Base-by-base conservation (phyloP, 2,888 invertebrate genomes). In the Ommatoiulus sabulosus region DNA sequence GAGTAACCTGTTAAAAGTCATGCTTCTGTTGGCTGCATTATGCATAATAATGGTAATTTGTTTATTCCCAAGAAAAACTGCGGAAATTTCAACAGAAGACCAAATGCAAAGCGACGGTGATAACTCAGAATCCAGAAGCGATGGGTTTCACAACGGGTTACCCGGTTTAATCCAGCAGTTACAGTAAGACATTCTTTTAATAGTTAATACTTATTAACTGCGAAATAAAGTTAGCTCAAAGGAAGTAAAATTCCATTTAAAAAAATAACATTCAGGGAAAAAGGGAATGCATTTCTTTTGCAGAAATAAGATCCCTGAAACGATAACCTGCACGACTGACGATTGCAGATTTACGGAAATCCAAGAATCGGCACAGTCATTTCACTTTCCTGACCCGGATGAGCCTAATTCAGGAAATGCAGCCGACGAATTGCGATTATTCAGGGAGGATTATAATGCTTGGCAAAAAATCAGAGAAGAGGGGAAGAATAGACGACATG, bases 381-480 rank as follows among this genome's bases (percentile, higher is more conserved):
- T 72, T 72, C 72, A 72, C 24, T 72, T 72, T n/a, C 72, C 72
- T 4, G 10, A 72, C 72, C 72, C 20, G 1, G 8, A 10, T 24
- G 24, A 24, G 10, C 7, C 24, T 6, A 10, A 24, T 3, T 10
- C 24, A 2, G 72, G n/a, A 20, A 24, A 72, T 24, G 72, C 72
- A 10, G 72, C n/a, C 8, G 72, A 72, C 20, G 72, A 24, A 72
- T 72, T 72, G 10, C 24, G 24, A 2, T 10, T 24, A 24, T 1
- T 72, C 24, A 72, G 72, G 72, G 72, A 24, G 8, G 72, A 72
- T 24, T 72, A 72, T 24, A 72, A 72, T 8, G 24, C 72, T 72
- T 72, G 72, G 72, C 72, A 72, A 72, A 72, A 72, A 72, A 72
- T 72, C 72, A 72, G 72, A 24, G 72, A 72, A 24, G 72, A 72